Conservation (phyloP, 2,888 invertebrate species). For the Fragum fragum region DNA sequence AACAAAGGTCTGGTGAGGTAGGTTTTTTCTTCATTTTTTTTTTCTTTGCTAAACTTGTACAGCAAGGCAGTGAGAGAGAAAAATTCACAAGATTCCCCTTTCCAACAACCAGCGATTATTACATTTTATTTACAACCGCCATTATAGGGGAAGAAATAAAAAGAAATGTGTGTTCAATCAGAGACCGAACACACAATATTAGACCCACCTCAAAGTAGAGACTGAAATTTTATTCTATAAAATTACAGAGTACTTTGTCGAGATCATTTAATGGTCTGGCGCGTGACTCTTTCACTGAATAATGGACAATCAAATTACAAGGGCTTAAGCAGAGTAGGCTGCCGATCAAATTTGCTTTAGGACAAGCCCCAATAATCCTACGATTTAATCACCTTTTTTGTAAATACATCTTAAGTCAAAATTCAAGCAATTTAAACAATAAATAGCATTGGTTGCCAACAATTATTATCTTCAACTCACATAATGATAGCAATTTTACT, state of each 20-base stretch:
- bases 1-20: no score
- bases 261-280: not conserved
- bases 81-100: no score
- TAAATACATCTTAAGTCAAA: no score
- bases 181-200: not conserved
- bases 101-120: no score
- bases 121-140: not conserved
- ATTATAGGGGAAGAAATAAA: constrained; percentile 7
- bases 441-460: not conserved
- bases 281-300: constrained; percentile 11
- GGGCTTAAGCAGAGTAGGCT: constrained; percentile 8
- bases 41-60: no score
- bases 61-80: no score
- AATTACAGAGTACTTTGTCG: not conserved
- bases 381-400: no score
- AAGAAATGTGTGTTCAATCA: not conserved
- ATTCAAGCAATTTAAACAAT: constrained; percentile 3
- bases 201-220: not conserved
- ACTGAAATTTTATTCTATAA: not conserved
- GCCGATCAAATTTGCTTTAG: constrained; percentile 13
- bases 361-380: constrained; percentile 7
- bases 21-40: no score
- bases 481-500: not conserved
- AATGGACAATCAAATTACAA: not conserved
- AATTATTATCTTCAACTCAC: not conserved